Conservation (phyloP, 1,140 invertebrate genomes). For the Drosophila nikananu region DNA sequence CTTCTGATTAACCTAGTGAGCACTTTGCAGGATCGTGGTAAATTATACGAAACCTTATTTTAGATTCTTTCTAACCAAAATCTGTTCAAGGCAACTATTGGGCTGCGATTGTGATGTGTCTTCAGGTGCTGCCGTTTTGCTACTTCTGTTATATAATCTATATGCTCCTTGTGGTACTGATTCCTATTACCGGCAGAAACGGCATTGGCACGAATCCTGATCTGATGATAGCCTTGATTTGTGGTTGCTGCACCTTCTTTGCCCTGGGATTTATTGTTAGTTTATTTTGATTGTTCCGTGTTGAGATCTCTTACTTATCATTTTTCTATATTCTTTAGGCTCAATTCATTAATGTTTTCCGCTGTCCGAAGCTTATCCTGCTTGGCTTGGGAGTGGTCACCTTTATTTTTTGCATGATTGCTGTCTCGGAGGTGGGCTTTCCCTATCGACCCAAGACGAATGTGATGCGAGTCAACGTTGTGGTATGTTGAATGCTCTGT, state of each 20-base stretch:
- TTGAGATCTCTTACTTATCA: fast-evolving
- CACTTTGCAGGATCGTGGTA: slow-evolving; percentile 73
- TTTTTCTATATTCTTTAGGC: slow-evolving; percentile 38
- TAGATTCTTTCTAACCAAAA: too few relatives aligned
- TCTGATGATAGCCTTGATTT: slow-evolving; percentile 85
- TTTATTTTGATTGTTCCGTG: background rate
- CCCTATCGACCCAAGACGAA: slow-evolving; percentile 90
- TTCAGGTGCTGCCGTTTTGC: slow-evolving; percentile 84
- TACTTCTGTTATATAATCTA: slow-evolving; percentile 88
- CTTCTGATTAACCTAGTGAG: slow-evolving; percentile 64
- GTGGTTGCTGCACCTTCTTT: slow-evolving; percentile 84
- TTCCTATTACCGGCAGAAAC: slow-evolving; percentile 89
- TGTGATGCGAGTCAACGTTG: slow-evolving; percentile 89
- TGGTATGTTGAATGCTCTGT: slow-evolving; percentile 83
- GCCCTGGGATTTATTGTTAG: slow-evolving; percentile 70
- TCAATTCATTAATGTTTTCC: slow-evolving; percentile 72
- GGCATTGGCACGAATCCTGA: slow-evolving; percentile 88
- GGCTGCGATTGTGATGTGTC: slow-evolving; percentile 86
- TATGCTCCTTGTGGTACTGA: slow-evolving; percentile 88
- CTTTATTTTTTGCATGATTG: slow-evolving; percentile 86
- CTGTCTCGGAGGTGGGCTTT: slow-evolving; percentile 90
- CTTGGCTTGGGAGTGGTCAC: slow-evolving; percentile 47
- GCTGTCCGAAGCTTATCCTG: slow-evolving; percentile 57
- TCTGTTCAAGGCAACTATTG: slow-evolving; percentile 71
- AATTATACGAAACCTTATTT: background rate